Conservation (phyloP, 2,888 invertebrate species). For the Dexiosoma caninum region DNA sequence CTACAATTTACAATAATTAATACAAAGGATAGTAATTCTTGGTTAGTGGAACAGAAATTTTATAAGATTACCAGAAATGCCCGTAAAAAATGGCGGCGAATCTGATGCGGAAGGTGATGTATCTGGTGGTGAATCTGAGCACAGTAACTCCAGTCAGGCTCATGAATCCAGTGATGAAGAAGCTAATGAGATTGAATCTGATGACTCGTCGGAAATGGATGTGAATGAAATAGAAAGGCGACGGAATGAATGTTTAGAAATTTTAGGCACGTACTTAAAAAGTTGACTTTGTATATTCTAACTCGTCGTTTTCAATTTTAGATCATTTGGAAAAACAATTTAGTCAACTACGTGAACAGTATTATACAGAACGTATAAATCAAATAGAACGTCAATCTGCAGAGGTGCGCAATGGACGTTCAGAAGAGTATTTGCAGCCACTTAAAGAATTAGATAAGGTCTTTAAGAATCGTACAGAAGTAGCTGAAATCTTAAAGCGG, state of each 20-base stretch:
- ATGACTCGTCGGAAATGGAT: conserved; percentile 94
- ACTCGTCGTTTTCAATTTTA: conserved; percentile 66
- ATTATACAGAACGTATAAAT: conserved; percentile 88
- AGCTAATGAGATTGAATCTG: conserved; percentile 88
- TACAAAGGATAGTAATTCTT: not conserved
- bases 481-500: conserved; percentile 90
- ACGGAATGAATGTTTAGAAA: conserved; percentile 89
- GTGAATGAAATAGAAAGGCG: conserved; percentile 93
- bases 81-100: conserved; percentile 83
- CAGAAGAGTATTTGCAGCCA: conserved; percentile 92
- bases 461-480: conserved; percentile 90
- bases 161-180: conserved; percentile 85
- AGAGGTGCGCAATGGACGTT: conserved; percentile 91
- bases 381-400: conserved; percentile 91
- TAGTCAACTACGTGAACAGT: conserved; percentile 89
- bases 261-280: no score
- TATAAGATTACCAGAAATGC: conserved; percentile 78
- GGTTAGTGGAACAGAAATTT: not conserved
- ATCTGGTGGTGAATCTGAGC: conserved; percentile 85
- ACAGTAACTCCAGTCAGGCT: conserved; percentile 83
- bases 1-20: not conserved
- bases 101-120: conserved; percentile 80
- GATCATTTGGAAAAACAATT: conserved; percentile 94
- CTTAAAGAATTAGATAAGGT: conserved; percentile 91
- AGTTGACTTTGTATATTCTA: not conserved